Conservation (phyloP, 2,113 vertebrate genomes). For the Smithornis capensis region DNA sequence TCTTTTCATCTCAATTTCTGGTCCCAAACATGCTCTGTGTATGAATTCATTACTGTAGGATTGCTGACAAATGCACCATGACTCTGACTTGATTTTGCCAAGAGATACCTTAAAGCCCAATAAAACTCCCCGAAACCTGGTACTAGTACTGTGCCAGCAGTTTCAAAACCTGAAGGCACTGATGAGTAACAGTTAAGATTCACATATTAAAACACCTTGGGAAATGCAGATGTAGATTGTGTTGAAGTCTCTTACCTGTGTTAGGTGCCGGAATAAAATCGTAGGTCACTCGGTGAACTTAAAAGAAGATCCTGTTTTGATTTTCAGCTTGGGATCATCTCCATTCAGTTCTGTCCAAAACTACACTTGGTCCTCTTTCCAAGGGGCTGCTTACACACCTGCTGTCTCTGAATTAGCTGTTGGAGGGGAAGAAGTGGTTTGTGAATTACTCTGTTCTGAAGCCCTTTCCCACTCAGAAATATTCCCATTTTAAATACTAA, state of each 20-base stretch:
- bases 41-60: not conserved
- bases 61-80: not conserved
- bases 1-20: not conserved
- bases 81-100: not conserved
- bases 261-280: not conserved
- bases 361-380: not conserved
- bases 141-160: not conserved
- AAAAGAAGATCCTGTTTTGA: not conserved
- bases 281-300: not conserved
- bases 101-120: not conserved
- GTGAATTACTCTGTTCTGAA: constrained; percentile 11
- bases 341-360: not conserved
- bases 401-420: constrained; percentile 30
- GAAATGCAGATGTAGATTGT: not conserved
- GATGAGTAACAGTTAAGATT: not conserved
- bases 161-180: not conserved
- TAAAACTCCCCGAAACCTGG: not conserved
- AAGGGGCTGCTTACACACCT: not conserved
- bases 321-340: constrained; percentile 57
- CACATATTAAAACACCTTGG: not conserved
- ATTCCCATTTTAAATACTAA: constrained; percentile 3
- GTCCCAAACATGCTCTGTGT: not conserved
- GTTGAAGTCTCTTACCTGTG: constrained; percentile 28
- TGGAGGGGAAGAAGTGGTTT: not conserved
- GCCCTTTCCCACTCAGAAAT: constrained; percentile 1